phyloP scores from a whole-genome alignment of 2,797 vertebrate species.

The Pterois miles region DNA sequence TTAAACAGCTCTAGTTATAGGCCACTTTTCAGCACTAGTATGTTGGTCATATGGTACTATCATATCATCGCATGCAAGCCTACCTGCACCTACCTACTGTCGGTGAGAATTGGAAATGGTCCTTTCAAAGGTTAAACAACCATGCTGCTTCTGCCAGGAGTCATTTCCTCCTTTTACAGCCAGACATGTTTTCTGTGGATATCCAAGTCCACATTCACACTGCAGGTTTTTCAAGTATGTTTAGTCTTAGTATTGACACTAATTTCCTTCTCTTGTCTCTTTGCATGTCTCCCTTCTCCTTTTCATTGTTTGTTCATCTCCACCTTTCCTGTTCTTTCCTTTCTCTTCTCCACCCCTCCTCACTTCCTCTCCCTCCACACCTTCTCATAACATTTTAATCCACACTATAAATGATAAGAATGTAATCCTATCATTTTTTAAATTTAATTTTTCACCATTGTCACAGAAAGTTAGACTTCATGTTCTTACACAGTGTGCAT shows the following conservation, averaged over 20 bases:
- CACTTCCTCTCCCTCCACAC: not conserved
- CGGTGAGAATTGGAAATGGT: not conserved
- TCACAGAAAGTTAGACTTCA: not conserved
- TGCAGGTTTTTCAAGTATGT: not conserved
- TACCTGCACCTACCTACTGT: not conserved
- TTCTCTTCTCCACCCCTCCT: not conserved
- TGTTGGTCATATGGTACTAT: too few species aligned
- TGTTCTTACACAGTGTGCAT: not conserved
- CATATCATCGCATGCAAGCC: too few species aligned
- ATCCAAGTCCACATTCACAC: not conserved
- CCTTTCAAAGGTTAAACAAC: slow-evolving; percentile 25
- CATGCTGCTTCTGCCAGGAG: slow-evolving; percentile 18
- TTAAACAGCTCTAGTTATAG: too few species aligned
- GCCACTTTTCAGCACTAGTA: not conserved
- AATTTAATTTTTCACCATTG: not conserved
- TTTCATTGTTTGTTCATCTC: not conserved
- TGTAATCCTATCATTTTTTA: not conserved
- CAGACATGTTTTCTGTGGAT: not conserved
- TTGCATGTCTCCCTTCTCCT: not conserved
- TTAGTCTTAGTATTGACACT: not conserved
- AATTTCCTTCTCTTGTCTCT: not conserved
- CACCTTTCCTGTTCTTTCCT: not conserved
- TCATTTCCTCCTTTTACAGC: slow-evolving; percentile 2
- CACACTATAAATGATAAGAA: not conserved
- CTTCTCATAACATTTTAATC: slow-evolving; percentile 13